These are phyloP conservation scores for Cerceris rybyensis DNA, from an alignment of 2,888 invertebrate genomes.

Conservation along the genomic window DNA sequence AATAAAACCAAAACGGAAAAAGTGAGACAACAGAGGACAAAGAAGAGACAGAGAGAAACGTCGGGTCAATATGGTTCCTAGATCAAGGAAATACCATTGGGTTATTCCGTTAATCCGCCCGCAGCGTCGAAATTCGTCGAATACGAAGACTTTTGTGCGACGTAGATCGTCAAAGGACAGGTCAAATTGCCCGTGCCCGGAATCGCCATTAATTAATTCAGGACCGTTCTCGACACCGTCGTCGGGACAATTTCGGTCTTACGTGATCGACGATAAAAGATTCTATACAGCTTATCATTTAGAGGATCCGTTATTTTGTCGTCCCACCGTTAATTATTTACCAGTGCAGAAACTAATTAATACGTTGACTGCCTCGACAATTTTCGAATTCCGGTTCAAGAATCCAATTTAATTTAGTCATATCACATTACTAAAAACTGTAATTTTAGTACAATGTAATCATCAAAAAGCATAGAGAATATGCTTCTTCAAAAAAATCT, in stretches of 20 bases:
- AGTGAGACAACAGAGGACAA: neutral
- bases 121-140: slow-evolving; percentile 9
- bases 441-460: no score
- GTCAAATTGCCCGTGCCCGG: slow-evolving; percentile 7
- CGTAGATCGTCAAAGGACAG: neutral
- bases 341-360: no score
- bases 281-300: neutral
- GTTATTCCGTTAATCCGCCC: slow-evolving; percentile 36
- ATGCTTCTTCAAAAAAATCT: no score
- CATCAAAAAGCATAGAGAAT: no score
- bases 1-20: neutral
- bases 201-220: slow-evolving; percentile 7
- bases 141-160: slow-evolving; percentile 19
- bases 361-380: no score
- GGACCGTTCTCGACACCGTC: neutral
- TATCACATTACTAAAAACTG: no score
- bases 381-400: no score
- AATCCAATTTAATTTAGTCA: no score
- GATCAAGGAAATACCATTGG: slow-evolving; percentile 45
- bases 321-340: no score
- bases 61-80: slow-evolving; percentile 33
- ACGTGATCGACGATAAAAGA: neutral
- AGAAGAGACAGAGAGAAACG: slow-evolving; percentile 27
- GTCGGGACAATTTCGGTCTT: neutral
- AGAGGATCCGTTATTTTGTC: no score